Evolutionary conservation across 1,140 invertebrate genomes (phyloP).

Genomic region (Hyles vespertilio): DNA sequence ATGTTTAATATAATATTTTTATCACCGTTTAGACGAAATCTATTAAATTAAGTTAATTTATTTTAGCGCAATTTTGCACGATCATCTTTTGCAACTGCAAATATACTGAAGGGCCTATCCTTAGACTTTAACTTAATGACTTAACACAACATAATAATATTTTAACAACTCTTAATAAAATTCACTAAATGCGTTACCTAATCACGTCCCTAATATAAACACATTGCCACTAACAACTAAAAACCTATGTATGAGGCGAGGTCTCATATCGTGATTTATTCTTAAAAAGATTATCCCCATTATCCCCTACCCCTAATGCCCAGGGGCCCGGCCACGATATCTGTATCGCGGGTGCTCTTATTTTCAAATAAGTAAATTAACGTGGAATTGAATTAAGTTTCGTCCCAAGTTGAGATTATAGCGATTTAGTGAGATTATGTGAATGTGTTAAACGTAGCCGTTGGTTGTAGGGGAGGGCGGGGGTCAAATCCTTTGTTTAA

Average conservation of each 20-base stretch:
- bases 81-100: too few relatives aligned
- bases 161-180: too few relatives aligned
- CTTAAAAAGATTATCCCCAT: constrained; percentile 56
- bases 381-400: constrained; percentile 63
- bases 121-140: too few relatives aligned
- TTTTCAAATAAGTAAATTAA: constrained; percentile 66
- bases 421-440: constrained; percentile 65
- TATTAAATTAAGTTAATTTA: too few relatives aligned
- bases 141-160: too few relatives aligned
- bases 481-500: constrained; percentile 58
- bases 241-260: constrained; percentile 1
- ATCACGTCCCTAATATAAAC: too few relatives aligned
- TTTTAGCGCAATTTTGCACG: too few relatives aligned
- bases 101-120: too few relatives aligned
- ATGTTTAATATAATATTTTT: too few relatives aligned
- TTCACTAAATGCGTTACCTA: too few relatives aligned
- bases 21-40: too few relatives aligned
- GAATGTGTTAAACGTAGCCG: constrained; percentile 63
- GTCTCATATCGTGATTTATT: constrained; percentile 36
- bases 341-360: constrained; percentile 43
- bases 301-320: constrained; percentile 35
- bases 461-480: constrained; percentile 54
- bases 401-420: constrained; percentile 57
- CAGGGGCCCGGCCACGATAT: constrained; percentile 36
- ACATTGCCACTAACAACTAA: too few relatives aligned